These are phyloP conservation scores for Bombyx mandarina DNA, from an alignment of 1,140 invertebrate genomes.

Conservation along the genomic window DNA sequence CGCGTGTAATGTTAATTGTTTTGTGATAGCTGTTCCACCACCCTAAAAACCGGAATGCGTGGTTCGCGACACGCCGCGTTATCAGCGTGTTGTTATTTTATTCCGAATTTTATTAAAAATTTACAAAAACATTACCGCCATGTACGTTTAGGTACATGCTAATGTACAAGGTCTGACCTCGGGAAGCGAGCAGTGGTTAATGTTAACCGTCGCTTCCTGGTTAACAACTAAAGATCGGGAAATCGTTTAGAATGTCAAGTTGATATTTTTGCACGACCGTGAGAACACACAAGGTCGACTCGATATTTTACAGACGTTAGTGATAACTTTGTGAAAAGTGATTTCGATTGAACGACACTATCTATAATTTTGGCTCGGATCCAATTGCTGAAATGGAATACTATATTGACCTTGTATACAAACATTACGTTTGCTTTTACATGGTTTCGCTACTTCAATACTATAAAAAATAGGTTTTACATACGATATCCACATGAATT, in stretches of 20 bases:
- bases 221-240: conserved; percentile 60
- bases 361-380: conserved; percentile 33
- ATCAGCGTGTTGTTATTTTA: too few species aligned
- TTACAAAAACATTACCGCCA: too few species aligned
- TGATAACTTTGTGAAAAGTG: conserved; percentile 60
- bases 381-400: conserved; percentile 33
- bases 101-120: too few species aligned
- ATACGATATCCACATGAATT: too few species aligned
- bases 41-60: too few species aligned
- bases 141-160: conserved; percentile 5
- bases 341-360: conserved; percentile 43
- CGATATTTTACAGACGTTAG: conserved; percentile 45
- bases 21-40: too few species aligned
- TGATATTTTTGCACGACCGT: conserved; percentile 67
- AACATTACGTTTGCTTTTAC: too few species aligned
- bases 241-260: conserved; percentile 64
- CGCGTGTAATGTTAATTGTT: too few species aligned
- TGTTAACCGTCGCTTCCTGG: conserved; percentile 55
- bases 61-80: too few species aligned
- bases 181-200: conserved; percentile 45
- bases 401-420: not conserved
- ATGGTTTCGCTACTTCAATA: too few species aligned
- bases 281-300: conserved; percentile 52
- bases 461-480: too few species aligned
- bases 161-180: conserved; percentile 37